Conservation (phyloP, 2,888 invertebrate species). For the Lissonota sp. region DNA sequence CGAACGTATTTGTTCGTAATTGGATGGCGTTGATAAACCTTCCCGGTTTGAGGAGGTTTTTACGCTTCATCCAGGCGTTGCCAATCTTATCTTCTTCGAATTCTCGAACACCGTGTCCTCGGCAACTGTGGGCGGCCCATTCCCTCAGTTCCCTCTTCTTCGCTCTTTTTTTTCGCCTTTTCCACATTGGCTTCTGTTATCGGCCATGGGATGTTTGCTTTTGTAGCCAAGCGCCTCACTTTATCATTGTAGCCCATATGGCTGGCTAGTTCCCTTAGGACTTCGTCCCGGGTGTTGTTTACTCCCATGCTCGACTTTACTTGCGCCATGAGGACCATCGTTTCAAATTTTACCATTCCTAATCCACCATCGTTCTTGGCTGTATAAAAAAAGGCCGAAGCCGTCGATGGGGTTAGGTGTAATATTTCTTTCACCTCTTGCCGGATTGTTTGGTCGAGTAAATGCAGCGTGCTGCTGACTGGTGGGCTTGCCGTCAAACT, state of each 20-base stretch:
- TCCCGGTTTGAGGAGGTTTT: conserved; percentile 18
- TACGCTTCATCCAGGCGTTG: conserved; percentile 28
- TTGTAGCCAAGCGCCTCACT: no score
- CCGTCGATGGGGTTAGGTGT: conserved; percentile 32
- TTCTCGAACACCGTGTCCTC: conserved; percentile 16
- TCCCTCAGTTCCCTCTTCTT: not conserved
- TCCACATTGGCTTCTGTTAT: not conserved
- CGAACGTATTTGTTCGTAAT: conserved; percentile 62
- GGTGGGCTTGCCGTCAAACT: conserved; percentile 19
- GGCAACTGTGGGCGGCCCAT: conserved; percentile 7
- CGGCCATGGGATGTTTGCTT: not conserved
- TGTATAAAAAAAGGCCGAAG: conserved; percentile 37
- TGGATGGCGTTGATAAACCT: conserved; percentile 46
- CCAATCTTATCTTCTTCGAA: conserved; percentile 30
- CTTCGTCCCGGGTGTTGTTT: not conserved
- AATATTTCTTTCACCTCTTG: conserved; percentile 43
- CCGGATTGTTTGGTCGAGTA: conserved; percentile 32
- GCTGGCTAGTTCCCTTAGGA: not conserved
- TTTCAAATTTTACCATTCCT: conserved; percentile 24
- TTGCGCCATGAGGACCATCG: not conserved
- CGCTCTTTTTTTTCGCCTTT: not conserved
- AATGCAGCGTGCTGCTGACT: not conserved
- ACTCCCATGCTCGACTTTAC: not conserved
- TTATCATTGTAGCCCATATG: not conserved
- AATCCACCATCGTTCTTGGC: conserved; percentile 11